Percentiles rank a stretch among this genome's conserved stretches.
phyloP scores from a whole-genome alignment of 2,888 invertebrate species.

The Lepidochrysops patricia region DNA sequence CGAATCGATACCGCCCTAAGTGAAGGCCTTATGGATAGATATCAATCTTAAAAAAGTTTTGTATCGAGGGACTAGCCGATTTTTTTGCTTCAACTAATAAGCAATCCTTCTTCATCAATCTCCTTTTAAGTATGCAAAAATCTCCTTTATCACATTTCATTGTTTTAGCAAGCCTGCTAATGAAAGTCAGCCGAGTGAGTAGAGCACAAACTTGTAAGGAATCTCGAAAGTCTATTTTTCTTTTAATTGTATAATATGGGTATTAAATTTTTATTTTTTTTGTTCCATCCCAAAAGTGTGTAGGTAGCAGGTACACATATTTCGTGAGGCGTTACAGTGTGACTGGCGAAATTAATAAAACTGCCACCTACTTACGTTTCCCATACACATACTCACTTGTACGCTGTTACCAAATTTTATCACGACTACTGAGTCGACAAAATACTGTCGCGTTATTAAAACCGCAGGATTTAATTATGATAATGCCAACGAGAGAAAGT shows the following conservation, averaged over 20 bases:
- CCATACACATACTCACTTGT: not conserved
- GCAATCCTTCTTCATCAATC: too few species aligned
- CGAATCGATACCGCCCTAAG: slow-evolving; percentile 21
- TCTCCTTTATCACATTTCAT: too few species aligned
- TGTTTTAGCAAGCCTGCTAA: too few species aligned
- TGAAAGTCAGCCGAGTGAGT: not conserved
- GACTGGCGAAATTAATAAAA: too few species aligned
- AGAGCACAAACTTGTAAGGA: not conserved
- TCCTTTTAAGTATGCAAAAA: too few species aligned
- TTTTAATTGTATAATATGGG: not conserved
- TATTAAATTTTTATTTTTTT: too few species aligned
- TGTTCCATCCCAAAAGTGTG: too few species aligned
- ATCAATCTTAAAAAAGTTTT: not conserved
- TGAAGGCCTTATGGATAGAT: not conserved
- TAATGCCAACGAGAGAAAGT: not conserved
- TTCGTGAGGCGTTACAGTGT: too few species aligned
- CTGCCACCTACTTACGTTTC: too few species aligned
- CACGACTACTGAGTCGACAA: not conserved
- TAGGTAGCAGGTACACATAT: too few species aligned
- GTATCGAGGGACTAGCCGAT: not conserved
- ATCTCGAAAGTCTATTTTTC: not conserved
- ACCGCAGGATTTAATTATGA: slow-evolving; percentile 4
- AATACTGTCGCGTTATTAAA: slow-evolving; percentile 3
- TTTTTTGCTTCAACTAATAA: too few species aligned
- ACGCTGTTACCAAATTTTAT: not conserved